A percentile compares a stretch with the other conserved stretches of the same genome.
Evolutionary conservation across 2,797 vertebrate genomes (phyloP).

Genomic region (Enteromius anoplus): DNA sequence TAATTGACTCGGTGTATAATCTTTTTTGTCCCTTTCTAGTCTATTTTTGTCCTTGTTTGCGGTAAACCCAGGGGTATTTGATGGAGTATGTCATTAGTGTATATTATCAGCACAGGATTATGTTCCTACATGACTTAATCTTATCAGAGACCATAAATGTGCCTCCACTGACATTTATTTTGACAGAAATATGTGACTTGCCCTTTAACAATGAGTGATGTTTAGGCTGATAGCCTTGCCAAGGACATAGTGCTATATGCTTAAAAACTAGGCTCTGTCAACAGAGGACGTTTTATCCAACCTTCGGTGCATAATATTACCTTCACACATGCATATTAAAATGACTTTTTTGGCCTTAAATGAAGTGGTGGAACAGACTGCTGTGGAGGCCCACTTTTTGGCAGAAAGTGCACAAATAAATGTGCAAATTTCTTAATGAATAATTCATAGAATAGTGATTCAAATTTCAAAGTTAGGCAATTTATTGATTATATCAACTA

Average conservation of each 20-base stretch:
- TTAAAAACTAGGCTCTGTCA: not conserved
- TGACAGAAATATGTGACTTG: slow-evolving; percentile 46
- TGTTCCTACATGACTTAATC: slow-evolving; percentile 36
- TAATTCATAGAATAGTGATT: slow-evolving; percentile 52
- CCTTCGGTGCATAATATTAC: slow-evolving; percentile 9
- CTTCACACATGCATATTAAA: slow-evolving; percentile 24
- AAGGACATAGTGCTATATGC: slow-evolving; percentile 18
- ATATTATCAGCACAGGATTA: slow-evolving; percentile 34
- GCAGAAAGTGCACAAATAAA: slow-evolving; percentile 48
- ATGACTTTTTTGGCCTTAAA: slow-evolving; percentile 6
- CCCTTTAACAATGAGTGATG: slow-evolving; percentile 42
- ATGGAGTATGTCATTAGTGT: slow-evolving; percentile 42
- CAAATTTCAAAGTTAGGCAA: slow-evolving; percentile 67
- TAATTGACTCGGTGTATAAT: not conserved
- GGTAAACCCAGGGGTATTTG: not conserved
- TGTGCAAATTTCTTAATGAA: slow-evolving; percentile 69
- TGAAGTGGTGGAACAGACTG: slow-evolving; percentile 5
- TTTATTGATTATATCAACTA: slow-evolving; percentile 57
- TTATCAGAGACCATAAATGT: slow-evolving; percentile 45
- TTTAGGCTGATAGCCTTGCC: slow-evolving; percentile 8
- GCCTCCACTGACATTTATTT: slow-evolving; percentile 48
- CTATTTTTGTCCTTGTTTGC: slow-evolving; percentile 25
- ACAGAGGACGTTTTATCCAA: not conserved
- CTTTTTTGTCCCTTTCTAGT: not conserved
- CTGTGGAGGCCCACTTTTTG: not conserved